A percentile compares a stretch with the other conserved stretches of the same genome.
Evolutionary conservation across 2,888 invertebrate species (phyloP).

Genomic region (Ferdinandea cuprea): DNA sequence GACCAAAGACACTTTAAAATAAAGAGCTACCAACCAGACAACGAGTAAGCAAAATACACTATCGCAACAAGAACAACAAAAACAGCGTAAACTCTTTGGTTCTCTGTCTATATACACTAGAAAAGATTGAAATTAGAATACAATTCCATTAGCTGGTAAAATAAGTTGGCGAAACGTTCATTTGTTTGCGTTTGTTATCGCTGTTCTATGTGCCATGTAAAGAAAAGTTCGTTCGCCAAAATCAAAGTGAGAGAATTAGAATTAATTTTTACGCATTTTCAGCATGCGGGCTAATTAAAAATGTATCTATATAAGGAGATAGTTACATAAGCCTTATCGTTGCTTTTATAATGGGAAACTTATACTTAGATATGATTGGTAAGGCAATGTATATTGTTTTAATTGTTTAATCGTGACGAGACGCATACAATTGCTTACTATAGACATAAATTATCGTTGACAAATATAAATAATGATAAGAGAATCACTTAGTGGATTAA

Average conservation of each 20-base stretch:
- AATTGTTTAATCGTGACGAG: constrained; percentile 27
- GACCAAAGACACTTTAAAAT: constrained; percentile 22
- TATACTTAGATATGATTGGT: constrained; percentile 9
- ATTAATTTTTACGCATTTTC: constrained; percentile 26
- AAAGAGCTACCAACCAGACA: constrained; percentile 15
- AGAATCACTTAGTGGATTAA: no score
- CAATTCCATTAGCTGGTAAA: constrained; percentile 6
- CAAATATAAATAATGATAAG: no score
- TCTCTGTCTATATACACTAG: neutral
- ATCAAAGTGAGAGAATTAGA: constrained; percentile 36
- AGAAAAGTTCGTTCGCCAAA: constrained; percentile 31
- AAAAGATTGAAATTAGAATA: constrained; percentile 46
- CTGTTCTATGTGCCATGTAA: constrained; percentile 25
- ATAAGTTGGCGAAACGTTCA: constrained; percentile 8
- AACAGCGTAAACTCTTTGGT: no score
- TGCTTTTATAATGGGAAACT: neutral
- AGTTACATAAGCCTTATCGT: neutral
- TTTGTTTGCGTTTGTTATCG: constrained; percentile 44
- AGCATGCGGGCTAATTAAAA: constrained; percentile 15
- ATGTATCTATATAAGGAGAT: constrained; percentile 6
- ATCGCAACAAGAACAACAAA: neutral
- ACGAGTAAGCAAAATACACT: constrained; percentile 5
- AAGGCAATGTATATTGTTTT: neutral
- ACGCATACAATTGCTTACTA: constrained; percentile 3
- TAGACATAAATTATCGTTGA: no score